Base-by-base conservation (phyloP, 2,797 vertebrate genomes). In the Coreius guichenoti region DNA sequence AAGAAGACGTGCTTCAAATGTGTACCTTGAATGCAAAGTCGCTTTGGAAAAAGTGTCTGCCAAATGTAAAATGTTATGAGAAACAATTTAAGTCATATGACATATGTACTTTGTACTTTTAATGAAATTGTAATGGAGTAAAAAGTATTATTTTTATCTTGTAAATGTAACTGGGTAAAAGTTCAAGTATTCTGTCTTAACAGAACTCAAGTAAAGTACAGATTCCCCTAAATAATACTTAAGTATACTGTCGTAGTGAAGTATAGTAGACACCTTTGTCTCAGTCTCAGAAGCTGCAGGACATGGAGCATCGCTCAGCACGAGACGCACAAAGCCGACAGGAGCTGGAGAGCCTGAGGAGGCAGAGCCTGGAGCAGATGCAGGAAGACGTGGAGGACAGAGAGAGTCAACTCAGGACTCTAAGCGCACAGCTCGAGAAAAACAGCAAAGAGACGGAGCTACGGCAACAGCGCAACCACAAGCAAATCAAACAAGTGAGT, bases 201-300 rank as follows among this genome's bases (percentile, higher is more conserved):
- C 45, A 49, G n/a, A 74, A 31, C 7, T 49, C 69, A 26, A n/a
- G 69, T 8, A 4, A 51, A 31, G n/a, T 19, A 49, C 8, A 12
- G 26, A 49, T 74, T 74, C 45, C 26, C 9, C n/a, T 26, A 26
- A 45, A 29, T 26, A n/a, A 47, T 26, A 47, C 69, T 8, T 12
- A 5, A 16, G 43, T 73, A 5, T 17, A 29, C 39, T 43, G 39
- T 43, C 2, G 49, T 19, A 29, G n/a, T 39, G 11, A 75, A 39
- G 8, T 21, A 63, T 7, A 74, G 21, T 56, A n/a, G 9, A 58
- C 23, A 16, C 21, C 33, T 68, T 14, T 75, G 61, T 82, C 23
- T 36, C 90, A 97, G 96, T 93, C 91, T 72, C 90, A 92, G 77
- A 86, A 93, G 86, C 90, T 95, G 16, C 92, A 94, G 86, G 93